phyloP scores from a whole-genome alignment of 2,113 vertebrate species.

The Phaethornis superciliosus region DNA sequence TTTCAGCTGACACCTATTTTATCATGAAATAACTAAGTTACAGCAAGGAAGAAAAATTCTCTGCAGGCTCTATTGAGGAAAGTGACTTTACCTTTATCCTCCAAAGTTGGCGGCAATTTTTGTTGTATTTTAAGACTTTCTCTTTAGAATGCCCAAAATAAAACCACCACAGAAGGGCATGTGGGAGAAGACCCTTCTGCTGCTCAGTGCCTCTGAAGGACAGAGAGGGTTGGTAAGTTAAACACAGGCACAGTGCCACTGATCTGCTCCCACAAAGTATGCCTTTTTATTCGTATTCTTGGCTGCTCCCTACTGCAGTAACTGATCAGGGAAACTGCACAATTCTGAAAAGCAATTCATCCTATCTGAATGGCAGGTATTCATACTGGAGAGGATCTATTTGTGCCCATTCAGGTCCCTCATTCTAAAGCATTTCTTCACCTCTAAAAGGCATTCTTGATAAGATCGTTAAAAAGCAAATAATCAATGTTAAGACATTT shows the following conservation, averaged over 20 bases:
- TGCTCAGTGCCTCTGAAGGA: background rate
- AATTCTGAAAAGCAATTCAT: slow-evolving; percentile 13
- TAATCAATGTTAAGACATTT: slow-evolving; percentile 2
- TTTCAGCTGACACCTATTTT: background rate
- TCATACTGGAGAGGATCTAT: slow-evolving; percentile 35
- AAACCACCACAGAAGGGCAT: background rate
- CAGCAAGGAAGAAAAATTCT: background rate
- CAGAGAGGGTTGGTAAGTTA: background rate
- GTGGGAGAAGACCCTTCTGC: background rate
- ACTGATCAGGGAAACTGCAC: background rate
- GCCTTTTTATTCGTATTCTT: slow-evolving; percentile 22
- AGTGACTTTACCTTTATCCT: background rate
- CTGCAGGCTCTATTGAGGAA: background rate
- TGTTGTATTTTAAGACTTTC: background rate
- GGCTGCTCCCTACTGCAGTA: background rate
- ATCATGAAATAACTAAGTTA: background rate
- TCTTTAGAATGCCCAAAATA: background rate
- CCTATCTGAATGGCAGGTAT: slow-evolving; percentile 36
- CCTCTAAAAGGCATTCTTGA: background rate
- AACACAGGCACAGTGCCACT: background rate
- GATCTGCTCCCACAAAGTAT: background rate
- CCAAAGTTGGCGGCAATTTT: background rate
- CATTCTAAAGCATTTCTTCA: slow-evolving; percentile 29
- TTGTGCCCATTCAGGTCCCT: slow-evolving; percentile 24
- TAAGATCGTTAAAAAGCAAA: slow-evolving; percentile 49